Base-by-base conservation (phyloP, 2,113 vertebrate genomes). In the Alethe diademata region DNA sequence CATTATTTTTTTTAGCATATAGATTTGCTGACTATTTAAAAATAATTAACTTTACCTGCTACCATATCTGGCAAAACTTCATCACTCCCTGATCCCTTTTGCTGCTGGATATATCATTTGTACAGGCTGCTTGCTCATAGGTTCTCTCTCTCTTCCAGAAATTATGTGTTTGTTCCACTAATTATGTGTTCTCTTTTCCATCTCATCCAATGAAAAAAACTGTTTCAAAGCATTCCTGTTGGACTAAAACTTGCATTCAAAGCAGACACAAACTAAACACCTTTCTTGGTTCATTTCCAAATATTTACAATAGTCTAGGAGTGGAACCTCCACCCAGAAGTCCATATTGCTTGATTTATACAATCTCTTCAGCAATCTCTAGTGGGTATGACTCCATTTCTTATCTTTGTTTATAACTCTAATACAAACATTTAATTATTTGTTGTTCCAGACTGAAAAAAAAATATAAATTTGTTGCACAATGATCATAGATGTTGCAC, bases 231-330 rank as follows among this genome's bases (percentile, higher is more conserved):
- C 56, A 38, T 79, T 93, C 53, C 3, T 88, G 3, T 58, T 54
- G 45, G 45, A 45, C 48, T 91, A 84, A 94, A 23, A 40, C 66
- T 75, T 82, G 48, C 28, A 65, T 69, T 45, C 48, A 75, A 92
- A 82, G 43, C 74, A 93, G 78, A 90, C 54, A 73, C 19, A 94
- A 82, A 88, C 85, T 93, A 92, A 94, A 90, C 67, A 92, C 79
- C 54, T 76, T 62, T 65, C 54, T 64, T 94, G 74, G 33, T 92
- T 35, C 24, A 5, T 90, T 88, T 96, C 82, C 88, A 96, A 35
- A 64, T 47, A 20, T 31, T 53, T 65, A 33, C 3, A 62, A 54
- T 61, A 43, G 40, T 16, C 38, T 76, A 65, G 57, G 28, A 91
- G n/a, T 57, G 33, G 70, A 88, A 48, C 3, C 12, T 16, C 19